phyloP scores from a whole-genome alignment of 2,797 vertebrate species.

The Staurois parvus region DNA sequence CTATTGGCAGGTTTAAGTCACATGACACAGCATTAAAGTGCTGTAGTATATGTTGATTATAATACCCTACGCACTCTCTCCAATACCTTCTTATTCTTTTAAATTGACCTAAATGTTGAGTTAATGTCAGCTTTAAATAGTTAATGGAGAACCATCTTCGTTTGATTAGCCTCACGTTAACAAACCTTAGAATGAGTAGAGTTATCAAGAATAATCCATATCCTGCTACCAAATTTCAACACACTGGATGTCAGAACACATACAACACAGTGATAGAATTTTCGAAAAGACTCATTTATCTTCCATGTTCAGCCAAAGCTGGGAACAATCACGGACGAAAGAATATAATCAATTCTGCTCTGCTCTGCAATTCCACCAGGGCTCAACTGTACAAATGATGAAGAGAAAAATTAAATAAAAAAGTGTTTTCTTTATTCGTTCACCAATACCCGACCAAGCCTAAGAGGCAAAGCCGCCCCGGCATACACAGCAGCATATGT shows the following conservation, averaged over 20 bases:
- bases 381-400: slow-evolving; percentile 2
- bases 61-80: too few species aligned
- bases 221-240: background rate
- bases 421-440: slow-evolving; percentile 20
- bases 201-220: background rate
- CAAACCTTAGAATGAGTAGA: background rate
- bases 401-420: slow-evolving; percentile 5
- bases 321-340: slow-evolving; percentile 9
- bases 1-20: too few species aligned
- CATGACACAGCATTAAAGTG: too few species aligned
- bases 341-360: slow-evolving; percentile 28
- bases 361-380: slow-evolving; percentile 9
- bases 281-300: slow-evolving; percentile 24
- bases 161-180: too few species aligned
- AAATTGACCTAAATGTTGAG: too few species aligned
- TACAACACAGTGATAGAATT: background rate
- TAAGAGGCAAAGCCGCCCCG: background rate
- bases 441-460: background rate
- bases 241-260: slow-evolving; percentile 15
- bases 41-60: too few species aligned
- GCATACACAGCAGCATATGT: background rate
- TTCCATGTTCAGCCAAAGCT: slow-evolving; percentile 17
- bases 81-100: too few species aligned
- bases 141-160: too few species aligned
- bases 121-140: too few species aligned